Evolutionary conservation across 1,140 invertebrate species (phyloP).

Genomic region (Pectinophora gossypiella): DNA sequence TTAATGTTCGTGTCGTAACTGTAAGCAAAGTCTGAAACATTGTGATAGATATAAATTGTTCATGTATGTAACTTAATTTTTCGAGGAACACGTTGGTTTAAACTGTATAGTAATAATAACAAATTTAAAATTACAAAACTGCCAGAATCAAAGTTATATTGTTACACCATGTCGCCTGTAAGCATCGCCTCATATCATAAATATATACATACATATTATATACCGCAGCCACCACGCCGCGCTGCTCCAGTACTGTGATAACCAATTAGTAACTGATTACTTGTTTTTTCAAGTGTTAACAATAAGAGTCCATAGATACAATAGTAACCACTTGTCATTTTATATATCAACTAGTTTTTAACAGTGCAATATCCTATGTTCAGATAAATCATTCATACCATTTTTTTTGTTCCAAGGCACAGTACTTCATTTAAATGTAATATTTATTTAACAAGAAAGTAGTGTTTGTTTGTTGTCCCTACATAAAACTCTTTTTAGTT

Average conservation of each 20-base stretch:
- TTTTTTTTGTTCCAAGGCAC: no score
- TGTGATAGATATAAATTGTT: slow-evolving; percentile 53
- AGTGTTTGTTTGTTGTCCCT: no score
- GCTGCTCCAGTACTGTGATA: neutral
- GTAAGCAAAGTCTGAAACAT: slow-evolving; percentile 52
- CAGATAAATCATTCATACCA: no score
- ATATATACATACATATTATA: neutral
- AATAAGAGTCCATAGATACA: no score
- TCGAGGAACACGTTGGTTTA: neutral
- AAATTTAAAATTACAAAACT: neutral
- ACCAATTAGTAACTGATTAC: no score
- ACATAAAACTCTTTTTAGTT: no score
- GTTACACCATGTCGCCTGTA: neutral
- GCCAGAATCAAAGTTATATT: neutral
- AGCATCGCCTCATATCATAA: neutral
- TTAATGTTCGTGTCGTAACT: slow-evolving; percentile 20
- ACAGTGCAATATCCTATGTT: no score
- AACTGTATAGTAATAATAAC: neutral
- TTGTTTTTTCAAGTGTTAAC: no score
- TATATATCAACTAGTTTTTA: no score
- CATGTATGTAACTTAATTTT: slow-evolving; percentile 13
- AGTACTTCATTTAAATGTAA: no score
- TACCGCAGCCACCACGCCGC: neutral
- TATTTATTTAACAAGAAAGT: no score
- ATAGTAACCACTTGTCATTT: no score